Evolutionary conservation across 2,888 invertebrate species (phyloP).

Genomic region (Epirrhoe tristata): DNA sequence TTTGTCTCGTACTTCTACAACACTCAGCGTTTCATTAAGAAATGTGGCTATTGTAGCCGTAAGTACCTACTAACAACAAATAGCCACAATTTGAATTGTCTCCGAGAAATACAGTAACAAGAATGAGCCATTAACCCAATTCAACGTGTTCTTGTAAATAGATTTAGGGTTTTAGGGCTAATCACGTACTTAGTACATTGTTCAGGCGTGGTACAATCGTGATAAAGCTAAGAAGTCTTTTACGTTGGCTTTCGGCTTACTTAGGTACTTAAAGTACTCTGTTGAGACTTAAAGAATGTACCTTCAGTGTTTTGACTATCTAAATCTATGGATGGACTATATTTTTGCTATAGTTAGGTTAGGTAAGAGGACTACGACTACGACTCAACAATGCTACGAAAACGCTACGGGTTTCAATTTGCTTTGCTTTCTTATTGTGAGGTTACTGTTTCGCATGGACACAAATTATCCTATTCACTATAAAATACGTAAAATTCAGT

Average conservation of each 20-base stretch:
- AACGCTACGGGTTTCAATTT: background rate
- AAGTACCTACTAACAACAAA: slow-evolving; percentile 31
- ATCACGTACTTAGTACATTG: slow-evolving; percentile 37
- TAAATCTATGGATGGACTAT: no score
- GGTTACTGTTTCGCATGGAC: background rate
- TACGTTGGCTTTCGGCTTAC: slow-evolving; percentile 15
- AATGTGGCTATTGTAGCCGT: slow-evolving; percentile 35
- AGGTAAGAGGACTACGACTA: no score
- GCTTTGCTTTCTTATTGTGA: background rate
- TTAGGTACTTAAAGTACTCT: slow-evolving; percentile 6
- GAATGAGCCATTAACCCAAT: slow-evolving; percentile 34
- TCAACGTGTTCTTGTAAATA: slow-evolving; percentile 37
- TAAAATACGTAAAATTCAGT: background rate
- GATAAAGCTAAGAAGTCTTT: slow-evolving; percentile 32
- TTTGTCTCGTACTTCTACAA: slow-evolving; percentile 21
- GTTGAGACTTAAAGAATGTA: background rate
- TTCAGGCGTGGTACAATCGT: slow-evolving; percentile 21
- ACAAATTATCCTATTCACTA: background rate
- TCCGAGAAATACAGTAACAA: slow-evolving; percentile 27
- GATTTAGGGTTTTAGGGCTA: slow-evolving; percentile 32
- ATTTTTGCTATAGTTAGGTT: no score
- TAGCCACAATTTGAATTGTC: slow-evolving; percentile 36
- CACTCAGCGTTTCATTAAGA: slow-evolving; percentile 31
- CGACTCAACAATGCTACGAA: background rate
- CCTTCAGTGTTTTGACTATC: no score